phyloP scores from a whole-genome alignment of 2,888 invertebrate genomes.

The Napeogenes inachia region DNA sequence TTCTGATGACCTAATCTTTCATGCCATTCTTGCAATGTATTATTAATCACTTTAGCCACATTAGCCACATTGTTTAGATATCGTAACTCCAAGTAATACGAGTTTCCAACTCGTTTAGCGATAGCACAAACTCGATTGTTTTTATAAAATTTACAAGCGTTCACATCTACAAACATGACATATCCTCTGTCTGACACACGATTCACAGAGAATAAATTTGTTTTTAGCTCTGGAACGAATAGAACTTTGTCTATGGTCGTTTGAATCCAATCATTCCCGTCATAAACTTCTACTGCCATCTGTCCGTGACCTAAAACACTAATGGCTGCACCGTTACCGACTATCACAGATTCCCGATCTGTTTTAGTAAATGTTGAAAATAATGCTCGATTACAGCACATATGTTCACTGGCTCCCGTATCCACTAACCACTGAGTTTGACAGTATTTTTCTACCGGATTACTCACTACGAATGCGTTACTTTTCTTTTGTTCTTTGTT shows the following conservation, averaged over 20 bases:
- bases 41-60: slow-evolving; percentile 8
- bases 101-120: slow-evolving; percentile 28
- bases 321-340: slow-evolving; percentile 28
- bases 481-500: slow-evolving; percentile 9
- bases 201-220: slow-evolving; percentile 30
- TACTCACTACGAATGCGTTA: slow-evolving; percentile 17
- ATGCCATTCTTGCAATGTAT: slow-evolving; percentile 13
- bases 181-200: slow-evolving; percentile 31
- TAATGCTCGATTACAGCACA: slow-evolving; percentile 30
- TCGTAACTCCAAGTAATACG: slow-evolving; percentile 29
- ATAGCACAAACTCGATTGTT: slow-evolving; percentile 24
- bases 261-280: slow-evolving; percentile 28
- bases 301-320: slow-evolving; percentile 29
- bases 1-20: too few species aligned
- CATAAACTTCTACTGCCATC: slow-evolving; percentile 28
- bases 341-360: slow-evolving; percentile 22
- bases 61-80: slow-evolving; percentile 22
- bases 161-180: slow-evolving; percentile 30
- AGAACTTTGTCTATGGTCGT: slow-evolving; percentile 30
- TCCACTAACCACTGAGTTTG: slow-evolving; percentile 31
- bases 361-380: slow-evolving; percentile 25
- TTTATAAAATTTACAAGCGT: slow-evolving; percentile 24
- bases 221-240: slow-evolving; percentile 32
- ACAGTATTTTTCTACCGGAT: slow-evolving; percentile 6
- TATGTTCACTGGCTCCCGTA: slow-evolving; percentile 31